A percentile compares a stretch with the other conserved stretches of the same genome.
These are phyloP conservation scores for Urosaurus nigricauda DNA, from an alignment of 2,797 vertebrate species.

Conservation along the genomic window DNA sequence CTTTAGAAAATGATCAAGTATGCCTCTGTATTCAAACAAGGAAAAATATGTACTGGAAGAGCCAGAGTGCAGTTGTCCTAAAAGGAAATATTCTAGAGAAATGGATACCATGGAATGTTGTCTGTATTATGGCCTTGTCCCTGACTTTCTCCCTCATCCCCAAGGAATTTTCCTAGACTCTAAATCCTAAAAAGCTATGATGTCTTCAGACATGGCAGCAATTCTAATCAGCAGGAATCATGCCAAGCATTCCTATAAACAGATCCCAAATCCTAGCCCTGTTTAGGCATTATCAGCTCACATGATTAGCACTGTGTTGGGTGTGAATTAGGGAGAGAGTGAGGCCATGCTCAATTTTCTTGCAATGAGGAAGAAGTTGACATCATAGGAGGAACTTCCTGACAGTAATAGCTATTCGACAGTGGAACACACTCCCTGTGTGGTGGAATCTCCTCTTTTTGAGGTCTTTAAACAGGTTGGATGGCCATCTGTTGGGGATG, in stretches of 20 bases:
- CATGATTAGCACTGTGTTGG: too few species aligned
- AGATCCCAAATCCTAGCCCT: too few species aligned
- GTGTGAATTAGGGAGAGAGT: too few species aligned
- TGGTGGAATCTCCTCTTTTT: too few species aligned
- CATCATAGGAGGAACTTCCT: too few species aligned
- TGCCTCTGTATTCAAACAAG: not conserved
- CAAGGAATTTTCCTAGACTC: constrained; percentile 30
- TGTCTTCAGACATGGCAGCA: constrained; percentile 15
- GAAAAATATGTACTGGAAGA: not conserved
- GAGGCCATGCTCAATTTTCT: not conserved
- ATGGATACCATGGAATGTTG: not conserved
- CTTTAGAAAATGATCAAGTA: constrained; percentile 31
- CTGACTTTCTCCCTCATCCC: not conserved
- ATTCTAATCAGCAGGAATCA: not conserved
- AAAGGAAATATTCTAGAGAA: constrained; percentile 45
- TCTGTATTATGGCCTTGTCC: not conserved
- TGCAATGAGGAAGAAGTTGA: not conserved
- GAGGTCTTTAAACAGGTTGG: too few species aligned
- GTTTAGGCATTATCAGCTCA: too few species aligned
- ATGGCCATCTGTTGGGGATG: too few species aligned
- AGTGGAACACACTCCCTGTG: too few species aligned
- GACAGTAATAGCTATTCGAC: too few species aligned
- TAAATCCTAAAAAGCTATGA: not conserved
- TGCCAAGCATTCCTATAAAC: too few species aligned
- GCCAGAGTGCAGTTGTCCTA: constrained; percentile 29